Conservation (phyloP, 2,113 vertebrate genomes). For the Zeus faber region DNA sequence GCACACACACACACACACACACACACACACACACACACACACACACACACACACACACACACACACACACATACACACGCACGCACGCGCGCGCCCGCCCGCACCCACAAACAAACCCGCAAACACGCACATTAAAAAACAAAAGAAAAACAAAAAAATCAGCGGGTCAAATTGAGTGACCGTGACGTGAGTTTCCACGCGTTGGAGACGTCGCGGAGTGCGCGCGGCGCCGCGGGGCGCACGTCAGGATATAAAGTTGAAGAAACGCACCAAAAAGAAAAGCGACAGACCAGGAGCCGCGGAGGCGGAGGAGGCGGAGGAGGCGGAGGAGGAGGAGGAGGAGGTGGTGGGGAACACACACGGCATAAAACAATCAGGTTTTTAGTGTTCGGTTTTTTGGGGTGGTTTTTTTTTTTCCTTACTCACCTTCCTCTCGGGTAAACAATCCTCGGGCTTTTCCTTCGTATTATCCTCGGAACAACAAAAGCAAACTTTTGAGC, state of each 20-base stretch:
- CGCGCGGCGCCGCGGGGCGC: slow-evolving; percentile 12
- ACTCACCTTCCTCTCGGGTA: slow-evolving; percentile 76
- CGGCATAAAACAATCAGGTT: too few species aligned
- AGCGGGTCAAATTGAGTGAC: slow-evolving; percentile 30
- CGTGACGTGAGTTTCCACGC: slow-evolving; percentile 32
- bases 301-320: slow-evolving; percentile 15
- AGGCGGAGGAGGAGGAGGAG: slow-evolving; percentile 24
- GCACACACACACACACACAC: neutral
- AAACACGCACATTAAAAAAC: neutral
- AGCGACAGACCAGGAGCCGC: slow-evolving; percentile 6
- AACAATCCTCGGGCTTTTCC: slow-evolving; percentile 49
- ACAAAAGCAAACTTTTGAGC: slow-evolving; percentile 69
- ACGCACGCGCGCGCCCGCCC: slow-evolving; percentile 1
- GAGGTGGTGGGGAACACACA: slow-evolving; percentile 30
- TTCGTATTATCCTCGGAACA: slow-evolving; percentile 73
- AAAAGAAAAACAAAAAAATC: slow-evolving; percentile 5
- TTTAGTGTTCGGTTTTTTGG: too few species aligned
- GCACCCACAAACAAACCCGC: neutral
- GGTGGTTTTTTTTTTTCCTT: too few species aligned
- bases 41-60: slow-evolving; percentile 3
- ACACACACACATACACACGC: slow-evolving; percentile 11
- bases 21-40: neutral
- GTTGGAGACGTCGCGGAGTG: slow-evolving; percentile 18
- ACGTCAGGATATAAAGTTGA: slow-evolving; percentile 44
- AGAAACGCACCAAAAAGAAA: slow-evolving; percentile 7